These are phyloP conservation scores for Sminthurides aquaticus DNA, from an alignment of 2,888 invertebrate genomes.

Conservation along the genomic window DNA sequence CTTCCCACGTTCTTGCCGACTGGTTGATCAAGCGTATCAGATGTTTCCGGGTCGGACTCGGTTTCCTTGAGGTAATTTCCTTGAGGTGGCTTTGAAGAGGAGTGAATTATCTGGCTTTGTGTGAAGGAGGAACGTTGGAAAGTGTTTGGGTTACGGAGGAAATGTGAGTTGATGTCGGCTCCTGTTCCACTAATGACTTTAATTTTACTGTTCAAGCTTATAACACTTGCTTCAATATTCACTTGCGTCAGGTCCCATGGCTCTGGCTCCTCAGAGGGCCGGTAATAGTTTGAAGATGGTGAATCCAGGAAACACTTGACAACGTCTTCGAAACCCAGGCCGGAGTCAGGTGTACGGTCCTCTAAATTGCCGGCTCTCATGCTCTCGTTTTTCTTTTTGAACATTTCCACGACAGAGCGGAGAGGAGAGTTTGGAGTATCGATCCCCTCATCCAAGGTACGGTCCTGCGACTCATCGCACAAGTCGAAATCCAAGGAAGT, in stretches of 20 bases:
- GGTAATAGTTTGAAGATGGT: conserved; percentile 68
- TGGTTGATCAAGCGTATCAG: not conserved
- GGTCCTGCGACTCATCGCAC: conserved; percentile 12
- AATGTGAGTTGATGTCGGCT: conserved; percentile 47
- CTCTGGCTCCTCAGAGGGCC: conserved; percentile 72
- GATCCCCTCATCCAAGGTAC: conserved; percentile 39
- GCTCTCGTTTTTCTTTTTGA: conserved; percentile 28
- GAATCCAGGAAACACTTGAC: conserved; percentile 51
- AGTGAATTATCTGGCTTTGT: conserved; percentile 1
- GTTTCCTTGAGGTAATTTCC: not conserved
- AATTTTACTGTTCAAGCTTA: conserved; percentile 75
- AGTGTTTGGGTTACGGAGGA: conserved; percentile 23
- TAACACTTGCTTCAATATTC: conserved; percentile 78
- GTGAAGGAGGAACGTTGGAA: conserved; percentile 15
- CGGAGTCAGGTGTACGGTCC: conserved; percentile 40
- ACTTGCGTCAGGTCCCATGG: conserved; percentile 77
- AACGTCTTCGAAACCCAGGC: conserved; percentile 40
- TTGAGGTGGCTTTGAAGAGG: not conserved
- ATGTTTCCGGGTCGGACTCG: not conserved
- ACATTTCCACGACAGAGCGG: conserved; percentile 38
- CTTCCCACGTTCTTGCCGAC: not conserved
- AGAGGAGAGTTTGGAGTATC: conserved; percentile 42
- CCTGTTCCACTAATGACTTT: conserved; percentile 69
- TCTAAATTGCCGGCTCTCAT: conserved; percentile 21
- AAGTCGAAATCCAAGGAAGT: conserved; percentile 32